Conservation (phyloP, 2,888 invertebrate species). For the Glyphotaelius pellucidus region DNA sequence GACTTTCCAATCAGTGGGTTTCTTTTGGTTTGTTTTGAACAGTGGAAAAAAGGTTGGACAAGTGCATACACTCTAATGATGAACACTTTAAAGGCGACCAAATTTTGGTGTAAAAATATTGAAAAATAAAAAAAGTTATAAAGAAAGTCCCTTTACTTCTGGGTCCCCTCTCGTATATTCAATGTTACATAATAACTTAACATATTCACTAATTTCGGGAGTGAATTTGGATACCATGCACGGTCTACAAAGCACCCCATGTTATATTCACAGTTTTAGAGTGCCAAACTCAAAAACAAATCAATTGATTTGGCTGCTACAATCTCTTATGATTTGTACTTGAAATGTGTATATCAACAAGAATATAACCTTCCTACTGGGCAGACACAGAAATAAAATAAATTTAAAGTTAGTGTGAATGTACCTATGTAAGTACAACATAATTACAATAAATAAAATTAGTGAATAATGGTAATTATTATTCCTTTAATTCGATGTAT, state of each 20-base stretch:
- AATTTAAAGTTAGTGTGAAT: background rate
- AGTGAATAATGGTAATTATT: background rate
- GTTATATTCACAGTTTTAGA: background rate
- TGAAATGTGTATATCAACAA: background rate
- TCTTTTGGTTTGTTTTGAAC: too few species aligned
- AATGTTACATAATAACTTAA: background rate
- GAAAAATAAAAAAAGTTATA: too few species aligned
- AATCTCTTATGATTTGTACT: background rate
- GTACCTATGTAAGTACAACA: background rate
- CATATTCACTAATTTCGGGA: background rate
- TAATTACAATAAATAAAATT: background rate
- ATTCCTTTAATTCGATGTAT: background rate
- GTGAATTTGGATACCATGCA: background rate
- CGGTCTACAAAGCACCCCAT: background rate
- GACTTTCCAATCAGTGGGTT: too few species aligned
- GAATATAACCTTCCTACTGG: background rate
- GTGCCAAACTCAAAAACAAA: background rate
- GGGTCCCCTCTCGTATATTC: too few species aligned
- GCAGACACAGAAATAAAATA: background rate
- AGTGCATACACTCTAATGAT: too few species aligned
- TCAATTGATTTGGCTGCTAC: background rate
- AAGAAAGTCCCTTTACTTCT: too few species aligned
- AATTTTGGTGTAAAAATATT: too few species aligned
- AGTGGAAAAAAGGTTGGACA: too few species aligned
- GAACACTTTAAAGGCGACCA: too few species aligned